A percentile compares a stretch with the other conserved stretches of the same genome.
Conservation (phyloP, 2,888 invertebrate genomes). For the Rhingia campestris region DNA sequence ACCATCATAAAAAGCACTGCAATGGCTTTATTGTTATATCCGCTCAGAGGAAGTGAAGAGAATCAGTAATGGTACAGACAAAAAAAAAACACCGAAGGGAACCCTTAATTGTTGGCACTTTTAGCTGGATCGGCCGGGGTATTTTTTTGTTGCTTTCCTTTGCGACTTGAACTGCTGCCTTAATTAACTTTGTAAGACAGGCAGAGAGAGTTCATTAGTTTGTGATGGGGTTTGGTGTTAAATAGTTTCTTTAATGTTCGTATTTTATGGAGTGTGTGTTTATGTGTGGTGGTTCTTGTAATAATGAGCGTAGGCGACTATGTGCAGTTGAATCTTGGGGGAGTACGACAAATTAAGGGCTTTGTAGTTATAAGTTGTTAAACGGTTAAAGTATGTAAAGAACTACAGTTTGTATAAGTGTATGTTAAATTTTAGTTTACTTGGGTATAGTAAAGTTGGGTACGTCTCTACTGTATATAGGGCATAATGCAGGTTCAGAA, state of each 20-base stretch:
- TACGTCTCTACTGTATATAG: too few relatives aligned
- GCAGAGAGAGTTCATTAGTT: constrained; percentile 9
- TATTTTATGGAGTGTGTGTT: constrained; percentile 2
- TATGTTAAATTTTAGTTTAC: too few relatives aligned
- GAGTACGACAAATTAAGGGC: neutral
- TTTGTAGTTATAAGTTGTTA: neutral
- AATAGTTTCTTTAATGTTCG: neutral
- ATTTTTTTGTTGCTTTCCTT: constrained; percentile 1
- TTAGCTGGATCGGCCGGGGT: constrained; percentile 28
- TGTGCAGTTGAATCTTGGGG: neutral
- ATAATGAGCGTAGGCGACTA: constrained; percentile 6
- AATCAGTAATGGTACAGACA: neutral
- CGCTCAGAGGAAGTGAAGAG: constrained; percentile 28
- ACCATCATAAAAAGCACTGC: constrained; percentile 51
- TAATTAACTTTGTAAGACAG: constrained; percentile 37
- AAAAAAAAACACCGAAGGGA: neutral
- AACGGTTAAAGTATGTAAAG: neutral
- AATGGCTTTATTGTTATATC: constrained; percentile 49
- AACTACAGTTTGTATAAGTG: too few relatives aligned
- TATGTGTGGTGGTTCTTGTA: neutral
- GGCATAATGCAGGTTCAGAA: too few relatives aligned
- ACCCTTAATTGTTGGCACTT: constrained; percentile 49
- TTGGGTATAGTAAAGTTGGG: too few relatives aligned
- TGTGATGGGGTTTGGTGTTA: constrained; percentile 1
- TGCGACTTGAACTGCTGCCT: constrained; percentile 19